Base-by-base conservation (phyloP, 2,888 invertebrate species). In the Ceraclea dissimilis region DNA sequence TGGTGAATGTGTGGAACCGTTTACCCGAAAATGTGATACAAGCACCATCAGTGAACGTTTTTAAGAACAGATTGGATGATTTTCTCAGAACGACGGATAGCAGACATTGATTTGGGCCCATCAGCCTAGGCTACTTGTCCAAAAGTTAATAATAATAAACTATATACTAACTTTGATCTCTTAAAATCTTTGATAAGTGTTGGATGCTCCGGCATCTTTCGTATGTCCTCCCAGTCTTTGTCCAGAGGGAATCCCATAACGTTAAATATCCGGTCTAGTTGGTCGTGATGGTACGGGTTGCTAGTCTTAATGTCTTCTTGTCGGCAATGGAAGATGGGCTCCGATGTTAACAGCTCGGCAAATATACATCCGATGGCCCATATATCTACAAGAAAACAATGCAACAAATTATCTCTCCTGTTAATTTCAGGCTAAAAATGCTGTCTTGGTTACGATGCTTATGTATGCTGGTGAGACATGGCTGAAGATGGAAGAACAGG, bases 321-420 rank as follows among this genome's bases (percentile, higher is more conserved):
- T 5, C 98, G 85, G 75, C 98, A 99, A 69, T 98, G 97, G 72
- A 99, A 99, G 68, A 99, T 97, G 11, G 99, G 99, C 71, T 99
- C 99, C 0, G 96, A 97, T 0, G 98, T 99, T 61, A 99, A 75
- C n/a, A 99, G 76, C 71, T 98, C 98, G 0, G 98, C 97, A 77
- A 99, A 99, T 71, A 99, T 99, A 70, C 99, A 99, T 1, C 97
- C 97, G 70, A 97, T 97, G 0, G 97, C 97, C 97, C 96, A 97
- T 62, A 97, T 97, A 76, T 97, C 96, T 92, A 70, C 49, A 74
- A 71, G n/a, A 2, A 34, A 34, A 51, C 2, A 33, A 26, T 51
- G 13, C 2, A 13, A 44, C 4, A 26, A 13, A 17, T 33, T 21
- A 20, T n/a, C n/a, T n/a, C n/a, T n/a, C 8, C 33, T 33, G n/a